Evolutionary conservation across 2,113 vertebrate species (phyloP), one percentile per base, ranked within the genome.

Genomic region (Mus spicilegus): DNA sequence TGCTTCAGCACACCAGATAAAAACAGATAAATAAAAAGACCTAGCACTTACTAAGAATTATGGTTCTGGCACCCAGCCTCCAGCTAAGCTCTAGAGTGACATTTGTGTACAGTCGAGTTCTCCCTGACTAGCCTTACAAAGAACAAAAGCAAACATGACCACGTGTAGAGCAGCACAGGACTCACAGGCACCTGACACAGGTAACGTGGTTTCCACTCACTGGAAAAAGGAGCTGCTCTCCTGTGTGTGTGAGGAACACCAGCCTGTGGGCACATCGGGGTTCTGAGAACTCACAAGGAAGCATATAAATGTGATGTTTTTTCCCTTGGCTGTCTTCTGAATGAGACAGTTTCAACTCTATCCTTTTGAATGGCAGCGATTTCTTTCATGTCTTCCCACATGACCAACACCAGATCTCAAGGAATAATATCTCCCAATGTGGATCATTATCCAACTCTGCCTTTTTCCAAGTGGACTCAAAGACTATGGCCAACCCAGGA

Each of bases 11-110:
- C 6, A 28, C 11, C 33, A 81, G 73, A 30, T 82, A 72, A 85
- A 78, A 84, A 63, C 30, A 42, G 81, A 94, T 28, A 96, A 81
- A 87, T 20, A 73, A 93, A 87, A 0, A 78, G 69, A 90, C 67
- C 82, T 0, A 46, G 22, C 36, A 63, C 65, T 87, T 51, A 87
- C 54, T 2, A 28, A 87, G 75, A 92, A 75, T 49, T 19, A 65
- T 46, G 30, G 54, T 30, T 33, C 61, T 54, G 14, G 30, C 0
- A 0, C 14, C 58, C 42, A 65, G 81, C 13, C 39, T 93, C 84
- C 36, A 36, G 17, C 87, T 42, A 49, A 70, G 46, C 26, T 51
- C 16, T 3, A 56, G 26, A 65, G 63, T 22, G 75, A 91, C 87
- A 54, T 33, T 46, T 4, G 6, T 51, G 17, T 56, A 3, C 12